Base-by-base conservation (phyloP, 2,888 invertebrate species). In the Acheta domesticus region DNA sequence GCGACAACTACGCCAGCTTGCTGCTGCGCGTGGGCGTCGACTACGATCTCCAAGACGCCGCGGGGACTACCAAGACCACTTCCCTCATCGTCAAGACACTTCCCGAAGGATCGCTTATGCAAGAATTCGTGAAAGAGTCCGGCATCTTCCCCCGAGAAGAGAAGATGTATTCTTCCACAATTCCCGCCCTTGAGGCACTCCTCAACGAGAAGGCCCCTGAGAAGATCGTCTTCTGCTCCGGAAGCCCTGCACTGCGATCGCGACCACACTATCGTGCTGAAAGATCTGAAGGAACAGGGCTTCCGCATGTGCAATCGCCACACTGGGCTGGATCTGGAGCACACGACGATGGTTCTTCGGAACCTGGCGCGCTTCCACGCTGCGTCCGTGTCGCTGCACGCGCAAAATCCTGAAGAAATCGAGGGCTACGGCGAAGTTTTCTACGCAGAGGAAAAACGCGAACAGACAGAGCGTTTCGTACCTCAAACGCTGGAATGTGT, bases 81-180 rank as follows among this genome's bases (percentile, higher is more conserved):
- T 78, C 80, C 74, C 78, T 82, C 49, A 80, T 82, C 62, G 78
- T 80, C 50, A 81, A 82, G 79, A 48, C 79, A 3, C 75, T 78
- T 16, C 80, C 81, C 19, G 16, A 75, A 19, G 79, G 78, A 2
- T 79, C 11, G 49, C 5, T 20, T 12, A 48, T 21, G 49, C 21
- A 23, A 75, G 20, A 21, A 4, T 19, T 73, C 76, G 19, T 79
- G 23, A 48, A 1, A 16, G 79, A 77, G 23, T 48, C 23, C n/a
- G 75, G 75, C 8, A 20, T 79, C 19, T 77, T 79, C 76, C 36
- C 75, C 8, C 50, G 75, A 11, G 79, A 79, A 23, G 23, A n/a
- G 16, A 19, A n/a, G 74, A 76, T 78, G 74, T 79, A 80, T 48
- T 36, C 21, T 4, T 12, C 36, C 62, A 62, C 62, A 5, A 2